Percentiles rank a stretch among this genome's conserved stretches.
Conservation (phyloP, 2,113 vertebrate species). For the Pseudolaguvia tuberculata region DNA sequence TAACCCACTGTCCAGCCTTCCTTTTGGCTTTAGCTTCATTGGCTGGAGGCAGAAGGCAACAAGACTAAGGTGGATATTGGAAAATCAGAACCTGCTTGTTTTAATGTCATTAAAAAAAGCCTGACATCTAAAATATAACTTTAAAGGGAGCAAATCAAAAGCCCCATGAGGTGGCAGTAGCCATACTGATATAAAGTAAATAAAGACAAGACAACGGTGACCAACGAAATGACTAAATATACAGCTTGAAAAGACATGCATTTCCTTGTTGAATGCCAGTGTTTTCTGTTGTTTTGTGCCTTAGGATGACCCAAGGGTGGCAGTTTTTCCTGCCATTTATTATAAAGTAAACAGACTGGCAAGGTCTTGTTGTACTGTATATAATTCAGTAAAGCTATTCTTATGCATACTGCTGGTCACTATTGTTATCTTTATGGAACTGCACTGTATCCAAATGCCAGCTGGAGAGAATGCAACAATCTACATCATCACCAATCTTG, state of each 20-base stretch:
- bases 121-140: slow-evolving; percentile 29
- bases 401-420: slow-evolving; percentile 2
- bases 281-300: neutral
- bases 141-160: slow-evolving; percentile 15
- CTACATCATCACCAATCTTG: neutral
- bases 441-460: slow-evolving; percentile 8
- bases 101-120: slow-evolving; percentile 26
- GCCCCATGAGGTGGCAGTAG: neutral
- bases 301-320: neutral
- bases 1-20: neutral
- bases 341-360: slow-evolving; percentile 11
- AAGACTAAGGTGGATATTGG: slow-evolving; percentile 12
- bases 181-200: neutral
- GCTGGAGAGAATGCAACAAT: neutral
- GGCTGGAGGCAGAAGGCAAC: slow-evolving; percentile 15
- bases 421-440: neutral
- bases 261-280: neutral
- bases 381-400: slow-evolving; percentile 1
- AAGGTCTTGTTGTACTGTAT: neutral
- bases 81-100: slow-evolving; percentile 6
- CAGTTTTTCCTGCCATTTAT: slow-evolving; percentile 3
- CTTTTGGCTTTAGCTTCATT: neutral
- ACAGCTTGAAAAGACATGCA: slow-evolving; percentile 5
- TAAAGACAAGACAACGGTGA: slow-evolving; percentile 21
- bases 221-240: slow-evolving; percentile 15